These are phyloP conservation scores for Himalopsyche japonica DNA, from an alignment of 2,888 invertebrate species.

Conservation along the genomic window DNA sequence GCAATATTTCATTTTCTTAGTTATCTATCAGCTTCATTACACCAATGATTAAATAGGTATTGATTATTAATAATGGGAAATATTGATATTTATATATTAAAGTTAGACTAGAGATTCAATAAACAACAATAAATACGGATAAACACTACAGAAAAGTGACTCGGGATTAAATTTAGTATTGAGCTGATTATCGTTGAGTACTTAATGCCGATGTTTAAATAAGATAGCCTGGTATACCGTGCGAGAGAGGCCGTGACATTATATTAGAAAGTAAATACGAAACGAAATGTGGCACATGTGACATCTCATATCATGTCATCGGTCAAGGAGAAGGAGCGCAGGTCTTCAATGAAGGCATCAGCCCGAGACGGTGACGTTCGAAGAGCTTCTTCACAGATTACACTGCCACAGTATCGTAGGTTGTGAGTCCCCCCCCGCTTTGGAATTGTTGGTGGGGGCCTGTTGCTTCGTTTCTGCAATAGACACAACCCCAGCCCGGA, in stretches of 20 bases:
- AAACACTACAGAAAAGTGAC: neutral
- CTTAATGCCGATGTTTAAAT: neutral
- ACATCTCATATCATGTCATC: constrained; percentile 10
- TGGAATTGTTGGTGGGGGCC: constrained; percentile 74
- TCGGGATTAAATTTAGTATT: neutral
- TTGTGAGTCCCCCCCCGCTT: constrained; percentile 88
- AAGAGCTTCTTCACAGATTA: constrained; percentile 74
- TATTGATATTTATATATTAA: constrained; percentile 1
- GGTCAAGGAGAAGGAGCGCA: constrained; percentile 37
- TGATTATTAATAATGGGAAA: constrained; percentile 2
- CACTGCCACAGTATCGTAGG: constrained; percentile 99
- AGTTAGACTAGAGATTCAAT: constrained; percentile 2
- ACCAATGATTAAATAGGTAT: constrained; percentile 2
- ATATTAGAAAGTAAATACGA: constrained; percentile 6
- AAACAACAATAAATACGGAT: neutral
- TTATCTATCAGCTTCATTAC: constrained; percentile 11
- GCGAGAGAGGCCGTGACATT: constrained; percentile 28
- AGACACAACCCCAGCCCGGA: neutral
- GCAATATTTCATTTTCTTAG: neutral
- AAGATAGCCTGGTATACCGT: neutral
- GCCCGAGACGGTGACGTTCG: neutral
- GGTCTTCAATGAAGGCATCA: constrained; percentile 16
- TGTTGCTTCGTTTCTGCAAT: constrained; percentile 86
- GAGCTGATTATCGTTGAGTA: constrained; percentile 1
- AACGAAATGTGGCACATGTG: constrained; percentile 33